Base-by-base conservation (phyloP, 2,888 invertebrate species). In the Habroteleia sp. region DNA sequence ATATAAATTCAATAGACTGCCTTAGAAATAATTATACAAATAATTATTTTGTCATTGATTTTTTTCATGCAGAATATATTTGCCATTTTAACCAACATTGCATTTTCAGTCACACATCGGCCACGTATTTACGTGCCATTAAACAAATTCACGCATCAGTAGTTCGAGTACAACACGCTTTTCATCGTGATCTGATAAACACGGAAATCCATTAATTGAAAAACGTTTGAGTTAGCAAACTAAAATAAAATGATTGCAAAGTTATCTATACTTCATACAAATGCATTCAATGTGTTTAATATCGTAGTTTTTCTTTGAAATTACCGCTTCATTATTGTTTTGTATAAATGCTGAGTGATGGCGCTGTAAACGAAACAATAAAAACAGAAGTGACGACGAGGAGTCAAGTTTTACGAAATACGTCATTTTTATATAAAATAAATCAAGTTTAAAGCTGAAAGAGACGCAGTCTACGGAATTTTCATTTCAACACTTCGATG, bases 161-260 rank as follows among this genome's bases (percentile, higher is more conserved):
- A 76, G 72, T 71, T 52, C 69, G 48, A 60, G 62, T 72, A 63
- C 66, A 74, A 66, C 74, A 74, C 77, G 74, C 73, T 74, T 76
- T 75, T 74, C 74, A 75, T 69, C 74, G 80, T 77, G 80, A 78
- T 76, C 81, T 78, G 78, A 81, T 84, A 83, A 83, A 82, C 79
- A 82, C 80, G 83, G 78, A 84, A 85, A 85, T 85, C 83, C 85
- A 84, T 86, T 86, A 86, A 86, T 86, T 84, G 85, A 84, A 83
- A 85, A 85, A 85, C 80, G 82, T 80, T 84, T 80, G 84, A 74
- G 76, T 65, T 76, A 60, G 76, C 72, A 74, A 77, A 66, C 77
- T 62, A 52, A 76, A 76, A 76, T 69, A 72, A 66, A 75, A 71
- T 44, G 71, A 71, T 71, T 39, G 71, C 42, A 66, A 72, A 66